Conservation (phyloP, 2,797 vertebrate species). For the Sus cebifrons region DNA sequence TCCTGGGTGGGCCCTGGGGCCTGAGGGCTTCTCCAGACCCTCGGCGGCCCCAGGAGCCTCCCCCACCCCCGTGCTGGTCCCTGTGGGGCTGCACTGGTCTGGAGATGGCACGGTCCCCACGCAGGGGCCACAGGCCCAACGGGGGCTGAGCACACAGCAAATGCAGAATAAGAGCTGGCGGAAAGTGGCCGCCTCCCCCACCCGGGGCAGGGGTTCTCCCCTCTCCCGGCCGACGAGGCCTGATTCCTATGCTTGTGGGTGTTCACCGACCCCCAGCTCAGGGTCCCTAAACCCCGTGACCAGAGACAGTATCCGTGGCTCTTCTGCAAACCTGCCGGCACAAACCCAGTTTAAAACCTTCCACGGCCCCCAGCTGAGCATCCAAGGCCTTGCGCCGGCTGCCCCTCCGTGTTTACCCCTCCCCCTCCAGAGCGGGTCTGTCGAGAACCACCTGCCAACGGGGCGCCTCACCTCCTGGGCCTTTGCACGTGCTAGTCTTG, state of each 20-base stretch:
- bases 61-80: too few species aligned
- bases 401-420: neutral
- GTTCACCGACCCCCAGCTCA: too few species aligned
- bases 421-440: neutral
- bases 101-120: neutral
- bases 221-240: neutral
- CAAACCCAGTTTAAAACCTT: neutral
- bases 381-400: neutral
- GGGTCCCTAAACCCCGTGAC: neutral
- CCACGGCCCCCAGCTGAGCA: neutral
- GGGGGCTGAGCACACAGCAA: neutral
- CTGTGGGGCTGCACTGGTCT: neutral
- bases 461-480: slow-evolving; percentile 19
- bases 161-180: neutral
- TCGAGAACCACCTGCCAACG: neutral
- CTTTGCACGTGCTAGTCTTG: neutral
- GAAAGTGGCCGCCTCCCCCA: neutral
- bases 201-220: neutral
- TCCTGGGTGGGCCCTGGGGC: neutral
- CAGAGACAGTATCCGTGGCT: neutral
- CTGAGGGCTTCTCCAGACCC: neutral
- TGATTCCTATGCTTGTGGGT: too few species aligned
- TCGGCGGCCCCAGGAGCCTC: neutral
- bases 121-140: neutral
- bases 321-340: neutral